Percentiles rank a stretch among this genome's conserved stretches.
phyloP scores from a whole-genome alignment of 2,888 invertebrate species.

The Parelbella ahira region DNA sequence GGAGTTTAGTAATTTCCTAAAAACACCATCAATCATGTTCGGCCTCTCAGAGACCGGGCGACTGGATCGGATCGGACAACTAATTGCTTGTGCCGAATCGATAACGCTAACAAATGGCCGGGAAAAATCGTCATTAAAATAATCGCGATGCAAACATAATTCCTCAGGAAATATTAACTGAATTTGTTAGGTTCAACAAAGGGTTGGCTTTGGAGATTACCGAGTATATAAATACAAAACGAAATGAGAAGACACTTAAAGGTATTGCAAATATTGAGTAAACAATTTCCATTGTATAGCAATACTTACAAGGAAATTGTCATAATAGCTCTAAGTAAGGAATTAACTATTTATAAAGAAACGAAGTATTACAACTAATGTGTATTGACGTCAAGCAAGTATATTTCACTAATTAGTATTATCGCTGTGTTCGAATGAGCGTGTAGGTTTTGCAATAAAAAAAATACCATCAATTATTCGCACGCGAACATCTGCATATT shows the following conservation, averaged over 20 bases:
- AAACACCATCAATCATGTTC: slow-evolving; percentile 70
- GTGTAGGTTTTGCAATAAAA: slow-evolving; percentile 5
- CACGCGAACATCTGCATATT: slow-evolving; percentile 49
- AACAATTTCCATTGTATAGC: too few species aligned
- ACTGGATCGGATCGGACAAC: slow-evolving; percentile 47
- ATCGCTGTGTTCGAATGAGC: too few species aligned
- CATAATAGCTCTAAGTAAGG: too few species aligned
- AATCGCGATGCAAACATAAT: slow-evolving; percentile 13
- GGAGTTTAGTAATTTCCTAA: slow-evolving; percentile 49
- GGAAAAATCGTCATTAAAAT: slow-evolving; percentile 54
- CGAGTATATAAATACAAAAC: background rate
- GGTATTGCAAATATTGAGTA: too few species aligned
- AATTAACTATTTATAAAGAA: too few species aligned
- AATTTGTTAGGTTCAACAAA: too few species aligned
- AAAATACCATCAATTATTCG: slow-evolving; percentile 44
- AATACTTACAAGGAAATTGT: too few species aligned
- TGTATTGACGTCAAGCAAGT: too few species aligned
- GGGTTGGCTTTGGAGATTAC: background rate
- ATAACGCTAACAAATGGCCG: slow-evolving; percentile 56
- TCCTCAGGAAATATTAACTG: background rate
- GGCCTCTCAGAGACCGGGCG: slow-evolving; percentile 39
- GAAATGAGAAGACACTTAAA: too few species aligned
- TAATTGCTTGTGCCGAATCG: slow-evolving; percentile 64
- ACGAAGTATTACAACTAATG: too few species aligned
- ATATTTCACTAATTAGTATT: too few species aligned